These are phyloP conservation scores for Cotesia vestalis DNA, from an alignment of 1,140 invertebrate species.

Conservation along the genomic window DNA sequence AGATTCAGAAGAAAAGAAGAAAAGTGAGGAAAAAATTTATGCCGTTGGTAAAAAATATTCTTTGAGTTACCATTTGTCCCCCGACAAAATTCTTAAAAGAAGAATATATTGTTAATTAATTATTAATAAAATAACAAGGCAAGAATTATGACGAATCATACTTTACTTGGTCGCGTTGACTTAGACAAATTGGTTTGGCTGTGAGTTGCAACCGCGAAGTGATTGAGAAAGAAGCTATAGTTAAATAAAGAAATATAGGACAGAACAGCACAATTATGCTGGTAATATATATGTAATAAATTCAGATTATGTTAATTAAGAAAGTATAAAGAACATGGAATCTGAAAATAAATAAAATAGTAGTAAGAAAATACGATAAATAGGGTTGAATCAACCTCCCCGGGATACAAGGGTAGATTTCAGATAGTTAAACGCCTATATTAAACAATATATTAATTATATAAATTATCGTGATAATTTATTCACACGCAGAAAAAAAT, in stretches of 20 bases:
- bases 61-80: too few relatives aligned
- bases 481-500: too few relatives aligned
- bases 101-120: too few relatives aligned
- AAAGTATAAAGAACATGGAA: constrained; percentile 32
- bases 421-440: constrained; percentile 58
- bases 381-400: constrained; percentile 48
- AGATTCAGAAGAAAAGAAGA: too few relatives aligned
- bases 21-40: background rate
- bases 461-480: constrained; percentile 43
- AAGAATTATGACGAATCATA: background rate
- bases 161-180: constrained; percentile 2
- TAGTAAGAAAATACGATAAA: constrained; percentile 33
- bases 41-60: too few relatives aligned
- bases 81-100: too few relatives aligned
- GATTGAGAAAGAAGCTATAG: background rate
- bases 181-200: constrained; percentile 23
- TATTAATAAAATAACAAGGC: background rate
- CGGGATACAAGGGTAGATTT: constrained; percentile 65
- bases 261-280: too few relatives aligned
- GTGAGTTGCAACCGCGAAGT: constrained; percentile 25
- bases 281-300: constrained; percentile 20
- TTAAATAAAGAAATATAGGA: background rate
- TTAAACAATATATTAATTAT: constrained; percentile 48
- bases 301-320: constrained; percentile 8
- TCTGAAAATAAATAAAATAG: constrained; percentile 41